Base-by-base conservation (phyloP, 2,888 invertebrate genomes). In the Brenthis hecate region DNA sequence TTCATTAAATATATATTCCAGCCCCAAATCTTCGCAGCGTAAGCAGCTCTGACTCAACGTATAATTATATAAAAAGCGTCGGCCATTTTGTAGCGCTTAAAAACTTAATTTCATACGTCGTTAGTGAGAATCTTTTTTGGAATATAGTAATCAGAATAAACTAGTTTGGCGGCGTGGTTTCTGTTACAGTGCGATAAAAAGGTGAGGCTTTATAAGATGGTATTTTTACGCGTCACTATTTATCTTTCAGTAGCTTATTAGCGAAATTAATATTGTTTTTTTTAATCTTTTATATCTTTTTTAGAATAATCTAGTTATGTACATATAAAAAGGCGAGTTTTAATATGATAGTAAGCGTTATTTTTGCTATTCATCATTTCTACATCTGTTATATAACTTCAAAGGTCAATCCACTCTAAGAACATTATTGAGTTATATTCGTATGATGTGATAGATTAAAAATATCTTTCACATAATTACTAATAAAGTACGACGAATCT, bases 81-180 rank as follows among this genome's bases (percentile, higher is more conserved):
- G 76, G 84, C 84, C 84, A 84, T 84, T 74, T 84, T 83, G 82
- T 73, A 75, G 76, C 79, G 71, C 72, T 68, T 86, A 86, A 87
- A 86, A 86, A 85, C 86, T 85, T 86, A 85, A 86, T 86, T 86
- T 79, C 70, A 74, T 74, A 73, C 70, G 79, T 84, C 84, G 84
- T 86, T 85, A 84, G 81, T 76, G 80, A 74, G 79, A 72, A 72
- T 73, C 67, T 75, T 75, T 76, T 71, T 72, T 74, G 64, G 76
- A 76, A 76, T 76, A 75, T 76, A 74, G 75, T 74, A 75, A 76
- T 75, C 75, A 74, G 72, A 67, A 66, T 28, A 28, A 55, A 72
- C 73, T 73, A 70, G 69, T 68, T 60, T 55, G 43, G 60, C 23
- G 48, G 13, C 63, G 36, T 51, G 61, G 66, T 58, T 64, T 58